Conservation (phyloP, 2,888 invertebrate genomes). For the Drosophila neonasuta region DNA sequence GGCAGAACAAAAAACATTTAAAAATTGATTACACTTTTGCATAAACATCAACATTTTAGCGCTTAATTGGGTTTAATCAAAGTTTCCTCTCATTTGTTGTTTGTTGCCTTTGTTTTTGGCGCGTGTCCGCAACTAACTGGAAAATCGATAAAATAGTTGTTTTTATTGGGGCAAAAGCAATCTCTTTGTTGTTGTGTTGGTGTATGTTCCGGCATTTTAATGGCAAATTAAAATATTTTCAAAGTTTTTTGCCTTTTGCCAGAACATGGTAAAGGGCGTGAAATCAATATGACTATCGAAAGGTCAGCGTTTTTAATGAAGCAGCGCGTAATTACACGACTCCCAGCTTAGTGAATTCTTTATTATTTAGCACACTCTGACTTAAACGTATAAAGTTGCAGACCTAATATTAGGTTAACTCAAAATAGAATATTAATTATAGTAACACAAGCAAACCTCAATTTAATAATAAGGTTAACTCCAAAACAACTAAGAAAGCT, state of each 20-base stretch:
- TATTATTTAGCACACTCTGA: no score
- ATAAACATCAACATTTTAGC: conserved; percentile 10
- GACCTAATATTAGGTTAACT: no score
- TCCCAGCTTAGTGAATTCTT: no score
- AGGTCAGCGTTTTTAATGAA: conserved; percentile 25
- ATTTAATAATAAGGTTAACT: no score
- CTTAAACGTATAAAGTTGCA: no score
- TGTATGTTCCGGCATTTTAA: conserved; percentile 41
- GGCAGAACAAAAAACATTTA: conserved; percentile 7
- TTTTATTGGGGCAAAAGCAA: conserved; percentile 6
- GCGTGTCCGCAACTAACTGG: neutral
- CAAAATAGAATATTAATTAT: no score
- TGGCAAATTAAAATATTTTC: conserved; percentile 46
- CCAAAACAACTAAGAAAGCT: no score
- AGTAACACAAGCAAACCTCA: no score
- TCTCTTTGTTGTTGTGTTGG: conserved; percentile 20
- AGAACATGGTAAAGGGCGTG: conserved; percentile 3
- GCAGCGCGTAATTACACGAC: conserved; percentile 2
- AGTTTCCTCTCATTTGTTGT: neutral
- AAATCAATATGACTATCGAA: conserved; percentile 25
- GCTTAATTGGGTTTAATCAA: conserved; percentile 18
- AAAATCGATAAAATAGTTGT: conserved; percentile 47
- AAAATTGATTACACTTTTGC: conserved; percentile 23
- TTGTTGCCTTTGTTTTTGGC: conserved; percentile 1
- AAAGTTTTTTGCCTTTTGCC: conserved; percentile 8